Conservation (phyloP, 2,888 invertebrate species). For the Cataglyphis rosenhaueri region DNA sequence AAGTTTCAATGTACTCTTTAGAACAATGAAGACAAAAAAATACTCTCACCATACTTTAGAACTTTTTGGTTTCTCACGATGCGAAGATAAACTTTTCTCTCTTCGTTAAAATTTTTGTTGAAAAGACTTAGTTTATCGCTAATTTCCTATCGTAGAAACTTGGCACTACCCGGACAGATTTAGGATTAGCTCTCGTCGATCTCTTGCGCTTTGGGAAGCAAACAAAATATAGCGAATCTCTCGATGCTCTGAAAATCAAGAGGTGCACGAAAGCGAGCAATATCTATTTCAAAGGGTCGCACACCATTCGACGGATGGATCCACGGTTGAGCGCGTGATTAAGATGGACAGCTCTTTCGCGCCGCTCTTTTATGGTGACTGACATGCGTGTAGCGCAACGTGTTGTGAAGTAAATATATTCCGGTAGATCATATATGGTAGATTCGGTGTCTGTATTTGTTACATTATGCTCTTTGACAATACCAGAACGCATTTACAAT, state of each 20-base stretch:
- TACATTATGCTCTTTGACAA: not conserved
- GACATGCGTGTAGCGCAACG: slow-evolving; percentile 65
- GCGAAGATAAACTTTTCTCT: not conserved
- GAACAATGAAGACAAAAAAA: not conserved
- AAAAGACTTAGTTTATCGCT: not conserved
- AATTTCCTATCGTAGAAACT: not conserved
- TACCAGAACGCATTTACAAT: not conserved
- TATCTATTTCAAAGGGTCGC: slow-evolving; percentile 9
- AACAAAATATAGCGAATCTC: not conserved
- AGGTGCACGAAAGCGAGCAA: not conserved
- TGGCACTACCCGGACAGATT: not conserved
- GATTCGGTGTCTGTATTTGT: not conserved
- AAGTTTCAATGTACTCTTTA: not conserved
- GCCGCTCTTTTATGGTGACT: slow-evolving; percentile 78
- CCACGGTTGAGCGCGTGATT: slow-evolving; percentile 63
- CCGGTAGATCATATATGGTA: slow-evolving; percentile 7
- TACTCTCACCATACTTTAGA: slow-evolving; percentile 23
- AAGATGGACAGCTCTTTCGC: slow-evolving; percentile 79
- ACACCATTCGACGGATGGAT: slow-evolving; percentile 35
- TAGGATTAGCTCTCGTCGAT: not conserved
- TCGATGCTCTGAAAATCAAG: slow-evolving; percentile 1
- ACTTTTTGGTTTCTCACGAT: not conserved
- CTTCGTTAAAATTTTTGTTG: not conserved
- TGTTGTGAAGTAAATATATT: slow-evolving; percentile 28
- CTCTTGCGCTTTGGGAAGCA: not conserved